phyloP scores from a whole-genome alignment of 2,888 invertebrate species.

The Cataglyphis albicans region DNA sequence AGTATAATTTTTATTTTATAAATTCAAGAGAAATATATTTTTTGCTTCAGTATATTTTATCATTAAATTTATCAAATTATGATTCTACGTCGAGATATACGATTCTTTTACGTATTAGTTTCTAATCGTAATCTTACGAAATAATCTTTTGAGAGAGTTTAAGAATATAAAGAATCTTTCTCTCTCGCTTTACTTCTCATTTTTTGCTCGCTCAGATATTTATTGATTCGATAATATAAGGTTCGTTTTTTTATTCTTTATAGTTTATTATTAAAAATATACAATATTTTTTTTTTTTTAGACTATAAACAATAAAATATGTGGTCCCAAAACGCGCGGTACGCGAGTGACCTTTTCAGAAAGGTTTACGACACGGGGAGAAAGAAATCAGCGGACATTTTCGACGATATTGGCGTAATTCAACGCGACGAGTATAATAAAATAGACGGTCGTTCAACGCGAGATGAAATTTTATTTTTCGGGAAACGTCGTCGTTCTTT shows the following conservation, averaged over 20 bases:
- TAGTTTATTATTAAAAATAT: background rate
- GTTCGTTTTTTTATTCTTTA: background rate
- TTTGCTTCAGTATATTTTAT: background rate
- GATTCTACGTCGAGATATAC: background rate
- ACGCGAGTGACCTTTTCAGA: background rate
- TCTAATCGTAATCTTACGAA: background rate
- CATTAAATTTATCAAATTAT: background rate
- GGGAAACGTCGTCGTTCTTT: slow-evolving; percentile 3
- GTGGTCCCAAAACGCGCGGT: background rate
- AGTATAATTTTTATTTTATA: slow-evolving; percentile 2
- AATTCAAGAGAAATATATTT: background rate
- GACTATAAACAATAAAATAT: background rate
- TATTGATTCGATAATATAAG: background rate
- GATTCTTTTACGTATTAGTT: background rate
- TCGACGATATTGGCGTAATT: slow-evolving; percentile 3
- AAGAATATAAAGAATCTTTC: background rate
- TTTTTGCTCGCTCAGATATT: background rate
- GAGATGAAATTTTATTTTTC: slow-evolving; percentile 57
- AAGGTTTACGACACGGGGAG: background rate
- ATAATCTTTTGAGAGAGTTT: background rate
- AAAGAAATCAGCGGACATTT: background rate
- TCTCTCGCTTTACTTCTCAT: background rate
- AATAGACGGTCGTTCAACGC: slow-evolving; percentile 16
- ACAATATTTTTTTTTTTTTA: background rate
- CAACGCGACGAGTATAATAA: slow-evolving; percentile 41